Base-by-base conservation (phyloP, 2,113 vertebrate genomes). In the Callocephalon fimbriatum region DNA sequence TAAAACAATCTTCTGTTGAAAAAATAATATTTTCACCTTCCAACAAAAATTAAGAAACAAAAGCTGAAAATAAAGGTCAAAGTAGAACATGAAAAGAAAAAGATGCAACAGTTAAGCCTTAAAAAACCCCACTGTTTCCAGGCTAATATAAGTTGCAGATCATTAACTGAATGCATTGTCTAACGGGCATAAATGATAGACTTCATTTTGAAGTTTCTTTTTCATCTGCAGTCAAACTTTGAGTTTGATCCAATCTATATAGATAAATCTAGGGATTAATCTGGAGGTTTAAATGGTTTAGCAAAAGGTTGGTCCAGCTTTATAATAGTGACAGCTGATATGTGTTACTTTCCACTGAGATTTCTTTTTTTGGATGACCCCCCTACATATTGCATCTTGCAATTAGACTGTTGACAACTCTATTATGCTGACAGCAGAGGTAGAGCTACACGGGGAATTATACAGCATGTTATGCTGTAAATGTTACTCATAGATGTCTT, bases 341-440 rank as follows among this genome's bases (percentile, higher is more conserved):
- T 84, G 85, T 88, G 68, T 80, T 96, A 88, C 94, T 97, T 93
- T 97, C 94, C 94, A 91, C 76, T 51, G 93, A 86, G 92, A 80
- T 92, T 75, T 71, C 61, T 68, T 95, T 93, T 89, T 89, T 92
- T 72, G 82, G 94, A 96, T 96, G 95, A 84, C 82, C 97, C 95
- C 96, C 74, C 89, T 93, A 84, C 92, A 89, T 93, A 89, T 19
- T 94, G 77, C 73, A 81, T 91, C 79, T 93, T 96, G 79, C 95
- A 97, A 97, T 98, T 97, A 98, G 93, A 80, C 96, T 96, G 77
- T 58, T 98, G 98, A 98, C 95, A 97, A 97, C 93, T 93, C 96
- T 97, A 93, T 98, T 98, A 97, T 85, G 84, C 88, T 93, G 88
- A 85, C 82, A 98, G 97, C 96, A 97, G 97, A 98, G 94, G 95